Evolutionary conservation across 92 coral and sea anemone genomes (phyloP).

Genomic region (Heteractis magnifica): DNA sequence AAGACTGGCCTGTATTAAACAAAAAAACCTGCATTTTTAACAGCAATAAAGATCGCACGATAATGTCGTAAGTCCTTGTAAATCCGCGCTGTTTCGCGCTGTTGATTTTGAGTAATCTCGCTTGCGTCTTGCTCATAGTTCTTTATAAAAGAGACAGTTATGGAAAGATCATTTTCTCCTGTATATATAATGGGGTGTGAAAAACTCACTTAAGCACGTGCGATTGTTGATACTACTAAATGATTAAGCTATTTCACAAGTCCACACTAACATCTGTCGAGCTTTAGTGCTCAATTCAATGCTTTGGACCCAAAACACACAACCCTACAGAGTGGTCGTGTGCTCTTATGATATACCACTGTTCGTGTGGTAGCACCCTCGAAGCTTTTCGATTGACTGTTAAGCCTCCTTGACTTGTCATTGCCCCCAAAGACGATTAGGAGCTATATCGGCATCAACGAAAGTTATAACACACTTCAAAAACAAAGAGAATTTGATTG

Average conservation of each 20-base stretch:
- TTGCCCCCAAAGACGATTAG: neutral
- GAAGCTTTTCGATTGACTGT: neutral
- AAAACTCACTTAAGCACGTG: constrained; percentile 9
- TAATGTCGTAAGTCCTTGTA: neutral
- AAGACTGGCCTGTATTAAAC: constrained; percentile 7
- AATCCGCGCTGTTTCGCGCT: neutral
- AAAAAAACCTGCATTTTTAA: constrained; percentile 12
- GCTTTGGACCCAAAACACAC: constrained; percentile 18
- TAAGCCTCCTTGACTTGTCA: neutral
- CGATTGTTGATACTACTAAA: constrained; percentile 11
- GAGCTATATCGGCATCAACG: neutral
- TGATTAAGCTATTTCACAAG: constrained; percentile 9
- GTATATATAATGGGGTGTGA: neutral
- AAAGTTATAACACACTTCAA: neutral
- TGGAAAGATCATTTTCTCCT: neutral
- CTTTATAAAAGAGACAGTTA: neutral
- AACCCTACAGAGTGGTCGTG: constrained; percentile 18
- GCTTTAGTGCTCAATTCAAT: neutral
- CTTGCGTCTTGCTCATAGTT: neutral
- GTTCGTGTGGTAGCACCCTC: neutral
- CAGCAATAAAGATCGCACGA: constrained; percentile 10
- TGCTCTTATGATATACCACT: neutral
- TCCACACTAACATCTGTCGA: constrained; percentile 15
- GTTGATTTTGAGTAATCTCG: neutral
- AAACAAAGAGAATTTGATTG: neutral